These are phyloP conservation scores for Sarcophilus harrisii DNA, from an alignment of 2,797 vertebrate species.

Conservation along the genomic window DNA sequence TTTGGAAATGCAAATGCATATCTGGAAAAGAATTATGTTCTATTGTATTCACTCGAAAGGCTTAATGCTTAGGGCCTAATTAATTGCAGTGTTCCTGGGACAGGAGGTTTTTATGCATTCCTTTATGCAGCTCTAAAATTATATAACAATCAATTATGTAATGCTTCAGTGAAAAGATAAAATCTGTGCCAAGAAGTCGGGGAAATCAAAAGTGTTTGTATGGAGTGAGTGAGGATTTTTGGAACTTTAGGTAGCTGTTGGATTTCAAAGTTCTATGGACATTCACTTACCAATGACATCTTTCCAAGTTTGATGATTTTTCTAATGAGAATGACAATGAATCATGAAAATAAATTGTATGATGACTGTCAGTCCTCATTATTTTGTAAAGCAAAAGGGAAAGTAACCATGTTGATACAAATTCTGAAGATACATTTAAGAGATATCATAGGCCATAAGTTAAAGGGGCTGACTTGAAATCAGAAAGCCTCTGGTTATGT, in stretches of 20 bases:
- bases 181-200: not conserved
- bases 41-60: slow-evolving; percentile 10
- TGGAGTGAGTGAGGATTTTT: not conserved
- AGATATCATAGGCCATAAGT: not conserved
- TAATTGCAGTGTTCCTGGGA: slow-evolving; percentile 19
- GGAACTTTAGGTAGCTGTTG: not conserved
- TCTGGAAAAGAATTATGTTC: slow-evolving; percentile 15
- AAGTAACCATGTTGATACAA: not conserved
- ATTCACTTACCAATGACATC: not conserved
- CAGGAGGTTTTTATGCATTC: not conserved
- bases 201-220: not conserved
- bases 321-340: not conserved
- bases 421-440: slow-evolving; percentile 1
- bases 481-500: not conserved
- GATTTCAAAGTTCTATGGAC: not conserved
- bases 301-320: not conserved
- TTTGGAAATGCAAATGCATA: slow-evolving; percentile 27
- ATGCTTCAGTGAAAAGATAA: not conserved
- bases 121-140: not conserved
- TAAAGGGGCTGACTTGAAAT: not conserved
- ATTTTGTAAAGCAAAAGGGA: not conserved
- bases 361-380: not conserved
- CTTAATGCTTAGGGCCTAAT: not conserved
- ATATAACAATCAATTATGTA: not conserved
- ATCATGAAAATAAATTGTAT: not conserved